These are phyloP conservation scores for Ophion costatus DNA, from an alignment of 2,888 invertebrate species.

Conservation along the genomic window DNA sequence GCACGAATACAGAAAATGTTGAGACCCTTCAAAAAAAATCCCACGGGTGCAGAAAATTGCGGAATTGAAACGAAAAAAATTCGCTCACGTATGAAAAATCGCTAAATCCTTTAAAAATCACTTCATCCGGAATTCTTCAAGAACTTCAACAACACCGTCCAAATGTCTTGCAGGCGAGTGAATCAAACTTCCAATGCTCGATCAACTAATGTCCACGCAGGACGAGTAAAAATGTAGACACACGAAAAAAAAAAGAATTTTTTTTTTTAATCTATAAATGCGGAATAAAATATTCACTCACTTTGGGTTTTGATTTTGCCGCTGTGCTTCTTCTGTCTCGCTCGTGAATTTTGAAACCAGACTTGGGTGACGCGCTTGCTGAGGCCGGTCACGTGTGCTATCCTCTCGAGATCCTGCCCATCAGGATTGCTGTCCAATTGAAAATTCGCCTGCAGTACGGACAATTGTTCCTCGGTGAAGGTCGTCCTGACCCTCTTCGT, in stretches of 20 bases:
- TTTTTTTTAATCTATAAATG: neutral
- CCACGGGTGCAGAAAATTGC: no score
- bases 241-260: no score
- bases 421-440: constrained; percentile 99
- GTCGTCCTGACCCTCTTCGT: constrained; percentile 99
- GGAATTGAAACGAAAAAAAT: no score
- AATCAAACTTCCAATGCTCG: neutral
- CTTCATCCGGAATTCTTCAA: no score
- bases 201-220: neutral
- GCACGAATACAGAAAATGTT: no score
- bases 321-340: constrained; percentile 97
- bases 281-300: constrained; percentile 63
- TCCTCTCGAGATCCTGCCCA: constrained; percentile 98
- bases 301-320: constrained; percentile 90
- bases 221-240: no score
- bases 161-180: neutral
- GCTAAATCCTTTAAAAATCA: no score
- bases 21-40: no score
- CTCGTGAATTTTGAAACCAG: constrained; percentile 98
- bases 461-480: constrained; percentile 98
- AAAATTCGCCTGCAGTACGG: constrained; percentile 98
- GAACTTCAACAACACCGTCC: neutral
- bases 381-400: constrained; percentile 98
- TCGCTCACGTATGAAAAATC: no score
- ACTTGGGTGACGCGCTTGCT: constrained; percentile 98